These are phyloP conservation scores for Syrphus vitripennis DNA, from an alignment of 2,888 invertebrate genomes.

Conservation along the genomic window DNA sequence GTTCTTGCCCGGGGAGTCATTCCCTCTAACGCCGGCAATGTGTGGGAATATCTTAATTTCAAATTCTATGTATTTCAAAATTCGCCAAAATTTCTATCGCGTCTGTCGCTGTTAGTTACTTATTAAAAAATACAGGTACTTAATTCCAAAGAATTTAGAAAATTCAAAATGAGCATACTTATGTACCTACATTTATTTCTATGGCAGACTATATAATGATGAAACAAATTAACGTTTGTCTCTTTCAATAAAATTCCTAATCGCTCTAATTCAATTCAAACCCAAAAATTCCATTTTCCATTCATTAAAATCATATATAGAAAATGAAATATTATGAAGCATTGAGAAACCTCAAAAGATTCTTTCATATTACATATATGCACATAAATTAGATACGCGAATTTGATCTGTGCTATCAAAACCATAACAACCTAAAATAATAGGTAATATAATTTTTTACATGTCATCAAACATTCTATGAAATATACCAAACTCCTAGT, in stretches of 20 bases:
- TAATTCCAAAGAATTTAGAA: too few species aligned
- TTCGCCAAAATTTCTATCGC: too few species aligned
- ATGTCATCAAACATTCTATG: conserved; percentile 3
- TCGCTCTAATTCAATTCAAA: neutral
- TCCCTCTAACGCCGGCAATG: too few species aligned
- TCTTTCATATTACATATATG: neutral
- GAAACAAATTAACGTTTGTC: neutral
- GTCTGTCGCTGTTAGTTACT: too few species aligned
- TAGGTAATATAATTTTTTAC: conserved; percentile 21
- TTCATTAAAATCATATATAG: neutral
- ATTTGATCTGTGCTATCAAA: conserved; percentile 11
- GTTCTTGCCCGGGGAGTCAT: too few species aligned
- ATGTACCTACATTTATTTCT: too few species aligned
- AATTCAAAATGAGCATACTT: too few species aligned
- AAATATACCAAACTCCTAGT: conserved; percentile 20
- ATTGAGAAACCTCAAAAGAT: neutral
- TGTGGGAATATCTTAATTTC: too few species aligned
- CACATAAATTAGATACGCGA: too few species aligned
- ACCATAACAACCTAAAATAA: conserved; percentile 39
- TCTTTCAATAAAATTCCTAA: neutral
- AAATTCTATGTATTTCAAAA: too few species aligned
- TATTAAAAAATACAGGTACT: too few species aligned
- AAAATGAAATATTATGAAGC: neutral
- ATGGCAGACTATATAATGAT: too few species aligned
- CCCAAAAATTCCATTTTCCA: neutral